Evolutionary conservation across 2,888 invertebrate species (phyloP).

Genomic region (Scaptomyza tumidula): DNA sequence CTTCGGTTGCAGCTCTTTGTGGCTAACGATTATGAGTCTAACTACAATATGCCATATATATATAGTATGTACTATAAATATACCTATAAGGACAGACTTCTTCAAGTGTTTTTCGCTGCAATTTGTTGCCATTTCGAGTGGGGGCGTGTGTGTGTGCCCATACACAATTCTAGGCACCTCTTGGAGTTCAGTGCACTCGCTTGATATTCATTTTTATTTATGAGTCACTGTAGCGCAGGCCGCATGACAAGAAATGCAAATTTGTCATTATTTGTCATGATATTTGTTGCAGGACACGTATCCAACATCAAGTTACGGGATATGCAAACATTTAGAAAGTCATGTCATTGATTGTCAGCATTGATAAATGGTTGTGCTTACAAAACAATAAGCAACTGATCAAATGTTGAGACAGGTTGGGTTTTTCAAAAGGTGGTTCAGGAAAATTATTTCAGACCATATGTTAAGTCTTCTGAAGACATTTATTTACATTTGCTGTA

Average conservation of each 20-base stretch:
- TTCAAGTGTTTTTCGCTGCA: slow-evolving; percentile 53
- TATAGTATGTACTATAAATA: background rate
- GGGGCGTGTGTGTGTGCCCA: slow-evolving; percentile 2
- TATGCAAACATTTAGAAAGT: slow-evolving; percentile 40
- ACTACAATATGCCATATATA: slow-evolving; percentile 10
- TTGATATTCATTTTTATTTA: slow-evolving; percentile 66
- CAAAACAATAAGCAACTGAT: background rate
- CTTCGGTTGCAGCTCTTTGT: slow-evolving; percentile 57
- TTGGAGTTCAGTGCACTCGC: slow-evolving; percentile 58
- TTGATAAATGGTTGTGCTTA: slow-evolving; percentile 35
- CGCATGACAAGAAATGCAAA: slow-evolving; percentile 65
- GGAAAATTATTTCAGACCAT: too few relatives aligned
- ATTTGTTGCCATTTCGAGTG: slow-evolving; percentile 25
- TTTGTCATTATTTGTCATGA: slow-evolving; percentile 74
- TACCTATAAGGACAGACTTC: slow-evolving; percentile 1
- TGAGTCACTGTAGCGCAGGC: slow-evolving; percentile 48
- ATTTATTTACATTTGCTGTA: background rate
- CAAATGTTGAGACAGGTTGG: background rate
- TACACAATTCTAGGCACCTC: slow-evolving; percentile 31
- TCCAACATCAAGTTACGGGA: slow-evolving; percentile 15
- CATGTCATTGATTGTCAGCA: slow-evolving; percentile 37
- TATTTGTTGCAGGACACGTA: slow-evolving; percentile 52
- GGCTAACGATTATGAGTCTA: slow-evolving; percentile 65
- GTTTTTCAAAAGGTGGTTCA: too few relatives aligned
- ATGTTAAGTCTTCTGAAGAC: background rate